Conservation (phyloP, 2,113 vertebrate genomes). For the Candoia aspera region DNA sequence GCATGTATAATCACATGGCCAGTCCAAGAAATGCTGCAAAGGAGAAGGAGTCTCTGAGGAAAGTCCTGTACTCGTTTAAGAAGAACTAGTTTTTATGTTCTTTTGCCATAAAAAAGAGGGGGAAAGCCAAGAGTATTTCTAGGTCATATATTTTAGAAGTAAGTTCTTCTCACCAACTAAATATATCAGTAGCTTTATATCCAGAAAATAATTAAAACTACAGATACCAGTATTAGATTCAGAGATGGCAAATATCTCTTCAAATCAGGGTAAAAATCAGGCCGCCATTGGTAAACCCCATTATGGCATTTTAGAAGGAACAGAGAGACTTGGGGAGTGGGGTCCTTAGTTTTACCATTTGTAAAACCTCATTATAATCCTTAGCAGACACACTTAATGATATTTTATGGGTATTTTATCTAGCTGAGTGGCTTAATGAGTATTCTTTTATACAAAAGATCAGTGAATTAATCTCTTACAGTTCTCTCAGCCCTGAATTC, state of each 20-base stretch:
- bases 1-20: not conserved
- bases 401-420: not conserved
- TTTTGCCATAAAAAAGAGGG: not conserved
- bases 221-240: not conserved
- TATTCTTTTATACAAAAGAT: not conserved
- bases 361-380: not conserved
- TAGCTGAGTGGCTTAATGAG: not conserved
- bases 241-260: not conserved
- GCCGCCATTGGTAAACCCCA: not conserved
- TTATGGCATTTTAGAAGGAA: not conserved
- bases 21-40: not conserved
- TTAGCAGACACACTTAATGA: not conserved
- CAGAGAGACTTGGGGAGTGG: not conserved
- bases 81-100: not conserved
- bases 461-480: not conserved
- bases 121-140: not conserved
- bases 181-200: not conserved
- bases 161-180: not conserved
- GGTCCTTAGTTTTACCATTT: not conserved
- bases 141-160: not conserved
- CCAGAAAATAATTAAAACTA: not conserved
- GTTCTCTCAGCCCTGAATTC: not conserved
- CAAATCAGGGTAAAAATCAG: not conserved
- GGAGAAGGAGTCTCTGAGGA: not conserved
- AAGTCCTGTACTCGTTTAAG: not conserved